Evolutionary conservation across 2,113 vertebrate genomes (phyloP), one percentile per base, ranked within the genome.

Genomic region (Catharus fuscescens): DNA sequence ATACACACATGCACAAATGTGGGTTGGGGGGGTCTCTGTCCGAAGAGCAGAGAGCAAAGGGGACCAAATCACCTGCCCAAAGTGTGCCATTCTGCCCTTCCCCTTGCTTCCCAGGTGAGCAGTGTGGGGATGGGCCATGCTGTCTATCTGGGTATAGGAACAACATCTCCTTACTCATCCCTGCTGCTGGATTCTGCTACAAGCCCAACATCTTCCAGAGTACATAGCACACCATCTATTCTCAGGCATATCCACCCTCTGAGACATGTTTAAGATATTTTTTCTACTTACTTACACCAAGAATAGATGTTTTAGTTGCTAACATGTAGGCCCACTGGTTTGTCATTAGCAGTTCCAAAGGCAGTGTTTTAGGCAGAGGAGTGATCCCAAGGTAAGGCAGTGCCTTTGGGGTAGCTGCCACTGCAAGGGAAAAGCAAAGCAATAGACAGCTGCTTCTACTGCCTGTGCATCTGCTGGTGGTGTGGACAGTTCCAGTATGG

Each of bases 351-450:
- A 45, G 48, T 92, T 89, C 91, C 56, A 90, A 92, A 96, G 94
- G 88, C 93, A 77, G 29, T 44, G 81, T 91, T 74, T 69, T 69
- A 81, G 80, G 50, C 83, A 95, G 86, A 87, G 94, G 79, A 83
- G 78, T 53, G 87, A 81, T 88, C 86, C 44, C 90, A 50, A 9
- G 82, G 34, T 38, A 84, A 87, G 90, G 84, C 78, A 88, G 86
- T 82, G 44, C 74, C 38, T 77, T 74, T 90, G 86, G 86, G 47
- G 29, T 78, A 90, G 66, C 72, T 85, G 64, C 69, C 66, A 36
- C 23, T 44, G 72, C 59, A 78, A 92, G 96, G 66, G 82, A 5
- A 67, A 84, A 93, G 74, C 50, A 95, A 78, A 67, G 45, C 44
- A 59, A 48, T 31, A 76, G 85, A 72, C 77, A 94, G 76, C 71